Percentiles rank a stretch among this genome's conserved stretches.
These are phyloP conservation scores for Remorina albescens DNA, from an alignment of 2,797 vertebrate species.

Conservation along the genomic window DNA sequence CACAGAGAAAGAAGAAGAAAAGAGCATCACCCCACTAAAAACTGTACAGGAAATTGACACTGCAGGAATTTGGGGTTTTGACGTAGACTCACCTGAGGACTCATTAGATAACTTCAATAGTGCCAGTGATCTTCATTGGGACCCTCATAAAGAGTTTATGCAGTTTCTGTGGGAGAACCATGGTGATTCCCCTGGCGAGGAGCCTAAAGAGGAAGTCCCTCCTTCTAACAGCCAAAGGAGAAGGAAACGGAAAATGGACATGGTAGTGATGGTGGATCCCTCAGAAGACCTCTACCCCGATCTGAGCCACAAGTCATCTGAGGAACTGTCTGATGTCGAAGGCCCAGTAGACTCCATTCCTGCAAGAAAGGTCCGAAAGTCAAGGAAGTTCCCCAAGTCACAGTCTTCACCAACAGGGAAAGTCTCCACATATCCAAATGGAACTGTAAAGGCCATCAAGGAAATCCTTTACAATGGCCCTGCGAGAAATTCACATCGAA, in stretches of 20 bases:
- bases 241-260: constrained; percentile 96
- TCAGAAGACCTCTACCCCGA: constrained; percentile 90
- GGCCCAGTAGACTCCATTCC: constrained; percentile 74
- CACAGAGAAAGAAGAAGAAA: constrained; percentile 90
- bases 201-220: constrained; percentile 72
- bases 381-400: constrained; percentile 88
- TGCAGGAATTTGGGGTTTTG: constrained; percentile 88
- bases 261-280: constrained; percentile 94
- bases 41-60: constrained; percentile 89
- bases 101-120: constrained; percentile 90
- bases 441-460: constrained; percentile 91
- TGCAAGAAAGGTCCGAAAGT: constrained; percentile 83
- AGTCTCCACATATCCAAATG: constrained; percentile 85
- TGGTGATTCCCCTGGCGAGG: constrained; percentile 87
- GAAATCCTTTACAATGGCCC: constrained; percentile 89
- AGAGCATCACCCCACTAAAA: constrained; percentile 92
- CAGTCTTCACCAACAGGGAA: constrained; percentile 85
- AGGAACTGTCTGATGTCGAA: constrained; percentile 85
- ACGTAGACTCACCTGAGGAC: constrained; percentile 88
- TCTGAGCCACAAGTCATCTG: constrained; percentile 74
- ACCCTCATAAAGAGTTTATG: constrained; percentile 95
- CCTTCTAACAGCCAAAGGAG: constrained; percentile 85
- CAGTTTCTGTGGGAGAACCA: constrained; percentile 91
- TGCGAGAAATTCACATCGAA: constrained; percentile 87
- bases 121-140: constrained; percentile 88